Base-by-base conservation (phyloP, 2,888 invertebrate species). In the Chesias legatella region DNA sequence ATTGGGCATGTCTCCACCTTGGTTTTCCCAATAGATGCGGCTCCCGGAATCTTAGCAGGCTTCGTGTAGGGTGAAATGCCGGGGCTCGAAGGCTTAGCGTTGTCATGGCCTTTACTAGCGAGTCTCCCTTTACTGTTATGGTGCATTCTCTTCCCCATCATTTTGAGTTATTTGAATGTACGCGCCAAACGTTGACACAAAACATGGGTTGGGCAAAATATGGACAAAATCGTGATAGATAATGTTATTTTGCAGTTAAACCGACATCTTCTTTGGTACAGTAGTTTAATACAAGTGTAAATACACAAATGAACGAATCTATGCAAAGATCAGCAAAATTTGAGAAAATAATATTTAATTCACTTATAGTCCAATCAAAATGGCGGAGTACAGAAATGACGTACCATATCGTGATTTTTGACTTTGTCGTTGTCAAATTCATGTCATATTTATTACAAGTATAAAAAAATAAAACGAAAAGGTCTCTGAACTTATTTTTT, bases 131-230 rank as follows among this genome's bases (percentile, higher is more conserved):
- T 88, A 52, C 73, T 88, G 46, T 86, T 88, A 53, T 89, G 88
- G 55, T 85, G 86, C 82, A 89, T 88, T 62, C 88, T 73, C 58
- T 89, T 89, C 7, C 88, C 88, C 68, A 88, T 64, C 89, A 89
- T 89, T 29, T 59, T 77, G 44, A 8, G 42, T 44, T 51, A 48
- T 53, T 81, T 63, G 56, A 81, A 85, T 72, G 75, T 70, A 62
- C 80, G 77, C 82, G 85, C 81, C 76, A 58, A 73, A 63, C 48
- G 55, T 41, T 54, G 50, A 61, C 53, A 55, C 60, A 66, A 63
- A 50, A 65, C 27, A 51, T 28, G 33, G 23, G 23, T 13, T n/a
- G 35, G 7, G 33, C 24, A 13, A 27, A 11, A 6, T 29, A 11
- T 29, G 17, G 25, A 29, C 26, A 29, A 27, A 33, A 11, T 21